Base-by-base conservation (phyloP, 2,888 invertebrate species). In the Argyresthia goedartella region DNA sequence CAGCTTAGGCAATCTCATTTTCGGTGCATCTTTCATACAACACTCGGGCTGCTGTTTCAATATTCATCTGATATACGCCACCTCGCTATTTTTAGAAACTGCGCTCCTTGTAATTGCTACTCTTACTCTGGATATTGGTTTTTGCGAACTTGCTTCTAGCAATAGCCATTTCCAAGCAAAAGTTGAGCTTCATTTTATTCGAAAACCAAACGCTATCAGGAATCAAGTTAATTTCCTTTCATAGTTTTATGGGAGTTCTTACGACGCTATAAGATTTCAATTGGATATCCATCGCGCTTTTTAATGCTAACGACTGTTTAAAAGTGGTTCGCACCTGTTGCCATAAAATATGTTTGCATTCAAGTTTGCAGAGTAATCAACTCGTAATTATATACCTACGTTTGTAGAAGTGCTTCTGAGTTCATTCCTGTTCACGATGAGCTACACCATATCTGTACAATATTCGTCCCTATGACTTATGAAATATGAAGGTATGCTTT, bases 341-440 rank as follows among this genome's bases (percentile, higher is more conserved):
- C 59, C 61, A 59, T 65, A 65, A 65, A 63, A 59, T 61, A 61
- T 55, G 55, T 53, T 59, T 53, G 50, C 55, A 60, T 58, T 64
- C 61, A 63, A 63, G 58, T 61, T 63, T 60, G 59, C 56, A 54
- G 55, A 60, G 61, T 60, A 60, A 69, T 67, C 64, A 64, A 63
- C 58, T 58, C 60, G 62, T 70, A 71, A 69, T 72, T 69, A 65
- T 59, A 25, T 25, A 25, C 25, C 25, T 25, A 4, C 25, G 25
- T 25, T 25, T 25, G 25, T 25, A 25, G 25, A 25, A 4, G 25
- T 25, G 25, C 25, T 25, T 25, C 25, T 25, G 25, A 25, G 25
- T 25, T 25, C 25, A 25, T 25, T 2, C 25, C 25, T 25, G 25
- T 25, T 25, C 25, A 25, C 25, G 25, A 4, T 25, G 25, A 25